Conservation (phyloP, 2,888 invertebrate genomes). For the Cybosia mesomella region DNA sequence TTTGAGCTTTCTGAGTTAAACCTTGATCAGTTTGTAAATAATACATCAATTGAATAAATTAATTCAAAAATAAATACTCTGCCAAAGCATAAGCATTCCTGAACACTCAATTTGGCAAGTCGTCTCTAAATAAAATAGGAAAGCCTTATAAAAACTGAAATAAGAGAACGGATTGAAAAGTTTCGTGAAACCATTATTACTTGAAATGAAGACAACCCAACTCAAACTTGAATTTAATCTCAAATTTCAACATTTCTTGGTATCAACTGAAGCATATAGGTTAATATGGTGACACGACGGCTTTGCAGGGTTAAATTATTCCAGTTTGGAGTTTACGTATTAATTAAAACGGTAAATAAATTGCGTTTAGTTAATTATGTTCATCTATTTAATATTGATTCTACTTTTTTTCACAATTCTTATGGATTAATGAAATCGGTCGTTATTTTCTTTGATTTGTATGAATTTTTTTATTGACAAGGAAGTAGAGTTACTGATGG, state of each 20-base stretch:
- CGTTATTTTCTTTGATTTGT: not conserved
- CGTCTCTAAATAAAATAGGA: not conserved
- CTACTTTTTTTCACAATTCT: not conserved
- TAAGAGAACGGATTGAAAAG: constrained; percentile 35
- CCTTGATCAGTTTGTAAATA: too few relatives aligned
- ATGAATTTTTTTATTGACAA: not conserved
- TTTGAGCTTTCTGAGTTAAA: too few relatives aligned
- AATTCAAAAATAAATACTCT: too few relatives aligned
- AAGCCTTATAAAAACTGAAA: constrained; percentile 6
- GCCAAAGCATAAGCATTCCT: too few relatives aligned
- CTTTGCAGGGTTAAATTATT: constrained; percentile 5
- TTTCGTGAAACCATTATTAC: constrained; percentile 32
- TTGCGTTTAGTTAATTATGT: not conserved
- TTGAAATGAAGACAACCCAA: constrained; percentile 27
- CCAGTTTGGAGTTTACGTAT: constrained; percentile 13
- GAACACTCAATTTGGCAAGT: too few relatives aligned
- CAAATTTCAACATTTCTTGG: constrained; percentile 25
- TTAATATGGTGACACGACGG: constrained; percentile 10
- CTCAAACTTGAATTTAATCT: constrained; percentile 24
- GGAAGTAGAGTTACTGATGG: too few relatives aligned
- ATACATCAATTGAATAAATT: too few relatives aligned
- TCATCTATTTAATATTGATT: constrained; percentile 1
- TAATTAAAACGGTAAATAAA: constrained; percentile 10
- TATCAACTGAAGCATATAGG: not conserved
- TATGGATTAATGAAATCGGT: not conserved